A percentile compares a stretch with the other conserved stretches of the same genome.
Conservation (phyloP, 2,113 vertebrate species). For the Cheirogaleus medius region DNA sequence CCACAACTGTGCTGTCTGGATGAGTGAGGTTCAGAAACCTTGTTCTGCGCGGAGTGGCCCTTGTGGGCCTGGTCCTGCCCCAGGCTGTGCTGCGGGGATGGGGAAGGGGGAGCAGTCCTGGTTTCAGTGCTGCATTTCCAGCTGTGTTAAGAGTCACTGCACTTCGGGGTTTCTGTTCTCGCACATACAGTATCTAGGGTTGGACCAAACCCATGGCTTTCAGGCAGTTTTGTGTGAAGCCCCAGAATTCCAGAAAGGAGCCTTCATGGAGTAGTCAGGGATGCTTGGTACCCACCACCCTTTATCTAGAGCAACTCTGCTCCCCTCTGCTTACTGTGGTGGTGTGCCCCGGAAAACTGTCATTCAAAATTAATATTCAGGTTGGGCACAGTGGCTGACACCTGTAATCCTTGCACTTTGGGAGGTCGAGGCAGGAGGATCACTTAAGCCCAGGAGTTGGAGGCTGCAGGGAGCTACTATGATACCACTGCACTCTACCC, state of each 20-base stretch:
- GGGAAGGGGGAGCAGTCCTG: background rate
- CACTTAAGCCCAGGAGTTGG: too few relatives aligned
- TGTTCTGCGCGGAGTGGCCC: background rate
- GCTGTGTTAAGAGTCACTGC: background rate
- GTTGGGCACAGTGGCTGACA: too few relatives aligned
- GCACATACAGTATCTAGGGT: background rate
- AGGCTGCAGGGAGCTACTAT: too few relatives aligned
- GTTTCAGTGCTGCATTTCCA: background rate
- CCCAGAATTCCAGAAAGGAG: background rate
- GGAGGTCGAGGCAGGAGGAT: too few relatives aligned
- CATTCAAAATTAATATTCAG: background rate
- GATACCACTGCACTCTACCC: too few relatives aligned
- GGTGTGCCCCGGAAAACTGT: background rate
- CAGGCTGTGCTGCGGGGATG: rapidly evolving
- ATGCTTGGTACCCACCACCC: background rate
- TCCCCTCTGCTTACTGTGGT: rapidly evolving
- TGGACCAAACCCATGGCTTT: background rate
- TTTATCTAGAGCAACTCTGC: background rate
- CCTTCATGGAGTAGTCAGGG: background rate
- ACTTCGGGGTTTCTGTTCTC: background rate
- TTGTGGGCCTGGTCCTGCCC: background rate
- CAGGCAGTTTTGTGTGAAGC: background rate
- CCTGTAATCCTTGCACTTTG: too few relatives aligned
- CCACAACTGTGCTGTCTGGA: background rate
- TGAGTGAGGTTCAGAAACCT: background rate